Evolutionary conservation across 2,888 invertebrate species (phyloP).

Genomic region (Perithous albicinctus): DNA sequence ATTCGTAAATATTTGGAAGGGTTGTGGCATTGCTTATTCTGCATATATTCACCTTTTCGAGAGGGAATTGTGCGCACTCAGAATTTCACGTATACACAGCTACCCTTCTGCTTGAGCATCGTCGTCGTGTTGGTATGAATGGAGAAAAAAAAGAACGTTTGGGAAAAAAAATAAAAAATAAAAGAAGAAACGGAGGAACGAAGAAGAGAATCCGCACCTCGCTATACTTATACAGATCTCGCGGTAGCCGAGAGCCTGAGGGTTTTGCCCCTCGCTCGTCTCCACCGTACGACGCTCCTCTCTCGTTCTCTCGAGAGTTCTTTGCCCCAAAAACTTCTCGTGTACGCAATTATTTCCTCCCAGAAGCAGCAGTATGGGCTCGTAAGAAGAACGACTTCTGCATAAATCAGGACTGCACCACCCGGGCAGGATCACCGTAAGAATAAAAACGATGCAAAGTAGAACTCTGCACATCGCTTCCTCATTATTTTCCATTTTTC

Average conservation of each 20-base stretch:
- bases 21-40: constrained; percentile 6
- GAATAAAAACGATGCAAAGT: too few species aligned
- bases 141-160: too few species aligned
- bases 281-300: background rate
- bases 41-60: constrained; percentile 21
- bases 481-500: too few species aligned
- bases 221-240: constrained; percentile 46
- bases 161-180: constrained; percentile 15
- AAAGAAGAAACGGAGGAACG: constrained; percentile 37
- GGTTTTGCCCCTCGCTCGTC: constrained; percentile 16
- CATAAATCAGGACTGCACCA: constrained; percentile 56
- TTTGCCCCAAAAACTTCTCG: constrained; percentile 62
- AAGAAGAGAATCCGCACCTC: constrained; percentile 41
- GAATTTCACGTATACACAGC: constrained; percentile 25
- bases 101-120: constrained; percentile 4
- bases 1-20: constrained; percentile 65
- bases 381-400: constrained; percentile 30
- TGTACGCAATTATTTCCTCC: constrained; percentile 61
- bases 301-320: constrained; percentile 55
- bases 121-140: constrained; percentile 27
- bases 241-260: constrained; percentile 62
- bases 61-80: constrained; percentile 30
- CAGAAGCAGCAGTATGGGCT: background rate
- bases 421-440: constrained; percentile 25
- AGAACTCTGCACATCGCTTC: too few species aligned